phyloP scores from a whole-genome alignment of 2,888 invertebrate species.

The Urechis unicinctus region DNA sequence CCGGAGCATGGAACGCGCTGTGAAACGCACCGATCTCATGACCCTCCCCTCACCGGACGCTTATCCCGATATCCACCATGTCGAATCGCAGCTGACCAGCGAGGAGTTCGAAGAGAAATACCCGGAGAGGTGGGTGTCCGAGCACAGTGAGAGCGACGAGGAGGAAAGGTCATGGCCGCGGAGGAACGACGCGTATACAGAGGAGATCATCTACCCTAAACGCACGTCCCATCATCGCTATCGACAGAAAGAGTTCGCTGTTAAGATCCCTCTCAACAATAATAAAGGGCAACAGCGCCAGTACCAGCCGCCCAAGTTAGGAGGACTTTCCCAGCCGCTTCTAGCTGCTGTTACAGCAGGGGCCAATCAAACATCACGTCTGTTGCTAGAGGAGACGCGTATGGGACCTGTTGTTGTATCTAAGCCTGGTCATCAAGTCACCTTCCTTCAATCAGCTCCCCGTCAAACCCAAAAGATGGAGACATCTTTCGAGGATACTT shows the following conservation, averaged over 20 bases:
- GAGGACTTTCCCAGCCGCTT: not conserved
- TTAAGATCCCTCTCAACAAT: not conserved
- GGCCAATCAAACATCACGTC: not conserved
- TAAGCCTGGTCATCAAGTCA: not conserved
- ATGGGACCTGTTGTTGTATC: not conserved
- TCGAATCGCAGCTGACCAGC: too few relatives aligned
- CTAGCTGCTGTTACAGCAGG: not conserved
- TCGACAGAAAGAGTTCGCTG: not conserved
- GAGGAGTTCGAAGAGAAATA: not conserved
- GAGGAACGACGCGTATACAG: too few relatives aligned
- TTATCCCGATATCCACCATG: too few relatives aligned
- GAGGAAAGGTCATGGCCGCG: too few relatives aligned
- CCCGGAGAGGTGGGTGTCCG: not conserved
- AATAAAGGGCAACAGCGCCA: not conserved
- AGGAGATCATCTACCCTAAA: not conserved
- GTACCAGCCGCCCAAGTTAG: not conserved
- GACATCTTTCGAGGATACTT: not conserved
- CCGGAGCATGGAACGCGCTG: not conserved
- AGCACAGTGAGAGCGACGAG: not conserved
- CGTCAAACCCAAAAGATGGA: not conserved
- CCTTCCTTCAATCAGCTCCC: not conserved
- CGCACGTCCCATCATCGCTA: not conserved
- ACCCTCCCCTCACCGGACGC: too few relatives aligned
- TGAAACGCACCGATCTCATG: not conserved
- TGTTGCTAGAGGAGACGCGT: not conserved